These are phyloP conservation scores for Zaprionus nigranus DNA, from an alignment of 1,140 invertebrate genomes.

Conservation along the genomic window DNA sequence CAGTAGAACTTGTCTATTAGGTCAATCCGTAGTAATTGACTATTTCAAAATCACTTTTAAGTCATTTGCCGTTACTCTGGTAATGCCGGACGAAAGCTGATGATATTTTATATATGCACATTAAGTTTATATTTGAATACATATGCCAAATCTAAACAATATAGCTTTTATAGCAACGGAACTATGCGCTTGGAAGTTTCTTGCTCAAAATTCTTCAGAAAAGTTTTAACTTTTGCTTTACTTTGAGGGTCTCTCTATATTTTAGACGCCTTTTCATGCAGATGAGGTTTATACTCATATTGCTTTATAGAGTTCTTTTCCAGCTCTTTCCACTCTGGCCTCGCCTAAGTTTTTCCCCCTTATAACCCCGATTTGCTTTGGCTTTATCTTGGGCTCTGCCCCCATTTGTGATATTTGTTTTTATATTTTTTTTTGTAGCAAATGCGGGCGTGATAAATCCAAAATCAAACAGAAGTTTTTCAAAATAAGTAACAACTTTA, in stretches of 20 bases:
- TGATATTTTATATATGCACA: neutral
- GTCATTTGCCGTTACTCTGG: neutral
- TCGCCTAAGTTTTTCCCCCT: no score
- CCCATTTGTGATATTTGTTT: neutral
- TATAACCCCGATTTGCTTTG: neutral
- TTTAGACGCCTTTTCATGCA: no score
- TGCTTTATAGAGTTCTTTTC: neutral
- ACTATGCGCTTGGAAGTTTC: neutral
- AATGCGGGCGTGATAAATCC: slow-evolving; percentile 6
- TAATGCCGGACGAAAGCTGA: neutral
- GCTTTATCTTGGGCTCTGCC: neutral
- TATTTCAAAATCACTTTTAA: no score
- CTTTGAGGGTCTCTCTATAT: no score
- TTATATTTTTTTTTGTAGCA: neutral
- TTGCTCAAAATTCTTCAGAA: neutral
- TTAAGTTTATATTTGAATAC: neutral
- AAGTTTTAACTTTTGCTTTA: no score
- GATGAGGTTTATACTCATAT: neutral
- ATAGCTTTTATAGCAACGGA: neutral
- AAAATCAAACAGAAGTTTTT: slow-evolving; percentile 7
- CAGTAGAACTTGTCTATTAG: neutral
- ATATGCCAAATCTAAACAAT: neutral
- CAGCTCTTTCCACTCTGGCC: neutral
- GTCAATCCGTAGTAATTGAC: no score
- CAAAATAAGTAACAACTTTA: neutral